A percentile compares a stretch with the other conserved stretches of the same genome.
Evolutionary conservation across 1,140 invertebrate genomes (phyloP).

Genomic region (Spodoptera frugiperda): DNA sequence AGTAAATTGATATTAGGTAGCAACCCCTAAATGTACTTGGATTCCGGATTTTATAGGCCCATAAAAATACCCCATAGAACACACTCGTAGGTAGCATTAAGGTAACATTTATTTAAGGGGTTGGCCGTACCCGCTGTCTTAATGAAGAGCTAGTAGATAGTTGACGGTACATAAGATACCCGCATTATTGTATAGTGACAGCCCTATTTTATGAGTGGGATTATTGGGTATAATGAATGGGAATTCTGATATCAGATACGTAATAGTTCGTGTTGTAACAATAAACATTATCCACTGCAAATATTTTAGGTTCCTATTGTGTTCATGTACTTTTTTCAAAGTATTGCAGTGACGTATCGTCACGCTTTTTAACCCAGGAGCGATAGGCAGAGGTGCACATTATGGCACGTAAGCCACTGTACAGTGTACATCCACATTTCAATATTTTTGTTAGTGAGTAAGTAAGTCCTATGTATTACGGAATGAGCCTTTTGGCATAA

Average conservation of each 20-base stretch:
- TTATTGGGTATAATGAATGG: not conserved
- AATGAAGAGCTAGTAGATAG: constrained; percentile 32
- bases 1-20: constrained; percentile 43
- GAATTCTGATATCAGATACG: not conserved
- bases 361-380: too few relatives aligned
- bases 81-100: constrained; percentile 35
- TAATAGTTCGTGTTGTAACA: too few relatives aligned
- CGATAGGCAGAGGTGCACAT: too few relatives aligned
- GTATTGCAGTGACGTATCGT: too few relatives aligned
- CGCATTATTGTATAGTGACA: not conserved
- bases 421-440: too few relatives aligned
- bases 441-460: too few relatives aligned
- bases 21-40: constrained; percentile 39
- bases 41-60: constrained; percentile 40
- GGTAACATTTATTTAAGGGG: constrained; percentile 44
- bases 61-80: constrained; percentile 44
- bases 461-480: too few relatives aligned
- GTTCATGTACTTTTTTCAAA: too few relatives aligned
- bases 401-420: too few relatives aligned
- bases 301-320: too few relatives aligned
- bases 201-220: not conserved
- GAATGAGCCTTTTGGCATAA: too few relatives aligned
- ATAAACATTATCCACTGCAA: too few relatives aligned
- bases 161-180: constrained; percentile 20
- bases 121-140: constrained; percentile 8